Evolutionary conservation across 2,113 vertebrate species (phyloP).

Genomic region (Alligator sinensis): DNA sequence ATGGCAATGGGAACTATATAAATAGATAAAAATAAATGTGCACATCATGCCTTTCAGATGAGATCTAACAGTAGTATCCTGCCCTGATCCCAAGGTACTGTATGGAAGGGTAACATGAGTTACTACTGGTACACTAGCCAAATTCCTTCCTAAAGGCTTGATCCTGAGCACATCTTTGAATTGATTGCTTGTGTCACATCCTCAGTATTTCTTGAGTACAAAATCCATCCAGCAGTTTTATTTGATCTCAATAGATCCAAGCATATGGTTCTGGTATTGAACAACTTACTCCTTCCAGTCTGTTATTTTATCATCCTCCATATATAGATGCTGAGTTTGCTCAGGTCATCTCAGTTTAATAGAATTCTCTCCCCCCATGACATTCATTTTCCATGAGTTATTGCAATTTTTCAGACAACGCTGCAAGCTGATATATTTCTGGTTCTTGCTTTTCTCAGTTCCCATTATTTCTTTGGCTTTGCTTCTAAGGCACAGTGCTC

Average conservation of each 20-base stretch:
- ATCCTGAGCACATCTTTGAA: background rate
- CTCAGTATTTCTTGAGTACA: background rate
- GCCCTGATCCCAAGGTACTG: background rate
- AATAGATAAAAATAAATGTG: conserved; percentile 40
- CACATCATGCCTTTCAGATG: background rate
- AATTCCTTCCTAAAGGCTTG: background rate
- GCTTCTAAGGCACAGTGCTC: rapidly evolving
- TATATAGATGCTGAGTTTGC: background rate
- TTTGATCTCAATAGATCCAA: background rate
- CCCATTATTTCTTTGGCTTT: background rate
- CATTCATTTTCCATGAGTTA: background rate
- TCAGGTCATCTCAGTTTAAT: background rate
- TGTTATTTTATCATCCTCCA: background rate
- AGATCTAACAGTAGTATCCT: background rate
- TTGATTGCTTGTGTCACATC: background rate
- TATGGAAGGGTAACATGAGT: rapidly evolving
- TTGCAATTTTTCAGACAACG: background rate
- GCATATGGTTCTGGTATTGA: background rate
- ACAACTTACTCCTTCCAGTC: rapidly evolving
- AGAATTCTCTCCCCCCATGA: background rate
- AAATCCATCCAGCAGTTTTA: rapidly evolving
- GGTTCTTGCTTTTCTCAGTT: background rate
- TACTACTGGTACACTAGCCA: background rate
- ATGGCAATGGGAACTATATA: conserved; percentile 41
- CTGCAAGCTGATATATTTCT: background rate